These are phyloP conservation scores for Orius insidiosus DNA, from an alignment of 1,140 invertebrate species.

Conservation along the genomic window DNA sequence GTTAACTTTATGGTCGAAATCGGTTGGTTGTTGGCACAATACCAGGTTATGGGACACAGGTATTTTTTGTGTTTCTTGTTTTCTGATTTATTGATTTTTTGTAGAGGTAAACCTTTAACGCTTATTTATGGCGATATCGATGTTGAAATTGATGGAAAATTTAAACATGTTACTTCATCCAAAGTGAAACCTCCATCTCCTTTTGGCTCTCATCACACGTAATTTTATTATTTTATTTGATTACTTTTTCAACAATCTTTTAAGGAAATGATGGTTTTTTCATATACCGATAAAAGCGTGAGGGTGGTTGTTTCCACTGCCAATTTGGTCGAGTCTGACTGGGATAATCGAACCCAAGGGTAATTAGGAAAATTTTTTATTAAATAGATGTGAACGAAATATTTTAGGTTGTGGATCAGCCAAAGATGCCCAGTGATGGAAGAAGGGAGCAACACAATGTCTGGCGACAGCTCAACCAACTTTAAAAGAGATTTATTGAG, in stretches of 20 bases:
- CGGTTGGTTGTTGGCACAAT: constrained; percentile 67
- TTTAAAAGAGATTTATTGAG: constrained; percentile 71
- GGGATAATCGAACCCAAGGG: constrained; percentile 89
- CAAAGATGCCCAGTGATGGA: constrained; percentile 49
- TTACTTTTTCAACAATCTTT: constrained; percentile 20
- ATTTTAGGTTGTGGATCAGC: constrained; percentile 65
- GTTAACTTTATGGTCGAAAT: constrained; percentile 88
- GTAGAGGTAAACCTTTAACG: constrained; percentile 47
- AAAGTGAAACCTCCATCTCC: constrained; percentile 53
- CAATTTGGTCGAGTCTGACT: constrained; percentile 80
- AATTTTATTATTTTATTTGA: too few species aligned
- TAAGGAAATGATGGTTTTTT: constrained; percentile 72
- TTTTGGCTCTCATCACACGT: constrained; percentile 83
- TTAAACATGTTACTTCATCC: constrained; percentile 42
- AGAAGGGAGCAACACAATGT: constrained; percentile 29
- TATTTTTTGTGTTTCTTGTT: too few species aligned
- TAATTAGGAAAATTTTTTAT: too few species aligned
- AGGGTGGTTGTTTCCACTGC: constrained; percentile 80
- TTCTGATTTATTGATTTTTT: constrained; percentile 18
- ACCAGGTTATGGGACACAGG: constrained; percentile 50
- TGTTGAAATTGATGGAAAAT: constrained; percentile 22
- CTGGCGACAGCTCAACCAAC: constrained; percentile 63
- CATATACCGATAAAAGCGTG: constrained; percentile 65
- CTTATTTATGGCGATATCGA: constrained; percentile 65
- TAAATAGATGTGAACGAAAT: too few species aligned